Conservation (phyloP, 2,797 vertebrate species). For the Antennarius maculatus region DNA sequence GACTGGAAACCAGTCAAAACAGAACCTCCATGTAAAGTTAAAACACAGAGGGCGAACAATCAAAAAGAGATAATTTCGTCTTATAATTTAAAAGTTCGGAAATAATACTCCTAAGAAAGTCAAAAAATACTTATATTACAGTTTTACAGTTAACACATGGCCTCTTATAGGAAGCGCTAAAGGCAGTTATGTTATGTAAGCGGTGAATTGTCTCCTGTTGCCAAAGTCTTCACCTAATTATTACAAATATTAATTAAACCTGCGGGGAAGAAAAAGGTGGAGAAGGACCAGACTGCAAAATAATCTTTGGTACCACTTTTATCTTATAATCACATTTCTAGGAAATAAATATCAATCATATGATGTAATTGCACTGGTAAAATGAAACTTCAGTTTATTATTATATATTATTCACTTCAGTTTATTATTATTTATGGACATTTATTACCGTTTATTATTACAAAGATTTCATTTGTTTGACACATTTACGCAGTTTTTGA, state of each 20-base stretch:
- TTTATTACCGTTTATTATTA: too few species aligned
- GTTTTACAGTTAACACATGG: conserved; percentile 1
- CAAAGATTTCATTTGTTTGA: too few species aligned
- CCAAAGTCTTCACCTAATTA: conserved; percentile 52
- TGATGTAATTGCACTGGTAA: neutral
- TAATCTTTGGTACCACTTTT: neutral
- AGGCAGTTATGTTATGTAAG: conserved; percentile 63
- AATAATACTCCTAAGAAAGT: neutral
- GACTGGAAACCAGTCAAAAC: conserved; percentile 37
- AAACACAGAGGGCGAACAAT: neutral
- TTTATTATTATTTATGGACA: too few species aligned
- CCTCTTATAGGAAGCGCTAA: conserved; percentile 25
- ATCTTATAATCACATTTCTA: neutral
- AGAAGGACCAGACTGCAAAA: conserved; percentile 8
- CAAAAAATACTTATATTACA: neutral
- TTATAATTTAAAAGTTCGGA: neutral
- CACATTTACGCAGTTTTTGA: neutral
- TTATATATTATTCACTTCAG: too few species aligned
- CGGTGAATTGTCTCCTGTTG: conserved; percentile 50
- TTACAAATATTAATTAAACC: conserved; percentile 51
- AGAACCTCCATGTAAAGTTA: conserved; percentile 9
- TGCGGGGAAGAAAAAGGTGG: conserved; percentile 20
- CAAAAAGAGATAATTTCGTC: neutral
- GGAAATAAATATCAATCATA: neutral
- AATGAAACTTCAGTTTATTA: neutral